Percentiles rank a stretch among this genome's conserved stretches.
Evolutionary conservation across 2,113 vertebrate species (phyloP).

Genomic region (Chionis minor): DNA sequence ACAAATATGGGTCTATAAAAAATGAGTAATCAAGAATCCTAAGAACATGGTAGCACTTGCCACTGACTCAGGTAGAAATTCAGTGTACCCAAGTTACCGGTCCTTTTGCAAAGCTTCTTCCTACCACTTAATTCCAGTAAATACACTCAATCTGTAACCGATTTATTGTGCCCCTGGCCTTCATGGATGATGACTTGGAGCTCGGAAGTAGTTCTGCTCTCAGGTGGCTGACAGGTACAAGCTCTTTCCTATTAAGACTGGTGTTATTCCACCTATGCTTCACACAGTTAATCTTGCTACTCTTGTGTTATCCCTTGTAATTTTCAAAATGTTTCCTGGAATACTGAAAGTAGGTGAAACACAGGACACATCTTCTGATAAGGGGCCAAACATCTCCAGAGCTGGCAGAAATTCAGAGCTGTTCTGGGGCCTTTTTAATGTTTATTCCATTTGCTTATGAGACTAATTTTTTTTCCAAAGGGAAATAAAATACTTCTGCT

Average conservation of each 20-base stretch:
- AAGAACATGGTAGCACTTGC: background rate
- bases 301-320: background rate
- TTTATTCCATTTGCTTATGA: background rate
- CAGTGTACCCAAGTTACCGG: rapidly evolving
- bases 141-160: background rate
- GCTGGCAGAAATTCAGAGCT: background rate
- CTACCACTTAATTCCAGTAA: background rate
- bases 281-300: background rate
- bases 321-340: background rate
- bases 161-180: background rate
- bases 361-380: background rate
- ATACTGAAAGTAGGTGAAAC: background rate
- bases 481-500: background rate
- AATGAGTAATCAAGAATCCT: background rate
- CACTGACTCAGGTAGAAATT: background rate
- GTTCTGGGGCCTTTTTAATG: background rate
- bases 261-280: rapidly evolving
- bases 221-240: background rate
- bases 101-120: background rate
- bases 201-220: background rate
- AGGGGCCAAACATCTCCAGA: background rate
- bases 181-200: background rate
- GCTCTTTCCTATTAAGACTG: background rate
- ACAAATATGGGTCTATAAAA: background rate
- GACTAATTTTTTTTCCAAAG: background rate